Evolutionary conservation across 2,113 vertebrate species (phyloP).

Genomic region (Xiphophorus hellerii): DNA sequence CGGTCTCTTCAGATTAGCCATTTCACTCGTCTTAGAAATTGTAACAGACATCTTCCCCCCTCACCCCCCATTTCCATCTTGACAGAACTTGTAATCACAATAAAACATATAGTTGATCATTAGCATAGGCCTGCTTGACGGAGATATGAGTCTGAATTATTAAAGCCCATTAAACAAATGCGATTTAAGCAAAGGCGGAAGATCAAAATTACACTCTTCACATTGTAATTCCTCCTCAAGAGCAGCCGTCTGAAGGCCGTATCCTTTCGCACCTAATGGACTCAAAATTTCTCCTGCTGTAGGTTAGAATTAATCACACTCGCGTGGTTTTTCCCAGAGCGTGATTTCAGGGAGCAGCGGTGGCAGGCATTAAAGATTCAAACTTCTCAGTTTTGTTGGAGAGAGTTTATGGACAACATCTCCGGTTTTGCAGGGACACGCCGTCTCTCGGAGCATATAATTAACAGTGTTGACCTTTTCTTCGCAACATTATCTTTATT

Average conservation of each 20-base stretch:
- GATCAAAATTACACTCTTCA: constrained; percentile 57
- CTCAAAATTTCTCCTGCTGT: constrained; percentile 35
- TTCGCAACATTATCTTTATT: constrained; percentile 61
- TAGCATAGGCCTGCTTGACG: constrained; percentile 71
- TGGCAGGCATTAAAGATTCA: constrained; percentile 61
- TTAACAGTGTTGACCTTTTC: constrained; percentile 68
- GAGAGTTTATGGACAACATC: constrained; percentile 49
- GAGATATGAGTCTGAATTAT: constrained; percentile 74
- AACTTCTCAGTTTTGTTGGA: constrained; percentile 44
- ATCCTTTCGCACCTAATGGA: constrained; percentile 52
- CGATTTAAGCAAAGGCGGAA: constrained; percentile 70
- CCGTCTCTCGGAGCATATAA: constrained; percentile 58
- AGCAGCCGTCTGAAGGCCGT: constrained; percentile 33
- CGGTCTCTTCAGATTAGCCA: constrained; percentile 23
- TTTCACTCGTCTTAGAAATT: constrained; percentile 30
- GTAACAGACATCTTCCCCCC: neutral
- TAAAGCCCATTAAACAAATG: constrained; percentile 71
- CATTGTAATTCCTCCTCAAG: constrained; percentile 58
- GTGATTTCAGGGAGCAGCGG: constrained; percentile 57
- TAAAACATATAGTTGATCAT: constrained; percentile 70
- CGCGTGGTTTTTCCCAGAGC: constrained; percentile 40
- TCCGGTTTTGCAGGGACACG: constrained; percentile 49
- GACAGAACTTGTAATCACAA: constrained; percentile 76
- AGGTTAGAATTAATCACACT: constrained; percentile 46
- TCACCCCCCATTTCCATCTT: neutral